phyloP scores from a whole-genome alignment of 2,888 invertebrate species.

The Aphidius colemani region DNA sequence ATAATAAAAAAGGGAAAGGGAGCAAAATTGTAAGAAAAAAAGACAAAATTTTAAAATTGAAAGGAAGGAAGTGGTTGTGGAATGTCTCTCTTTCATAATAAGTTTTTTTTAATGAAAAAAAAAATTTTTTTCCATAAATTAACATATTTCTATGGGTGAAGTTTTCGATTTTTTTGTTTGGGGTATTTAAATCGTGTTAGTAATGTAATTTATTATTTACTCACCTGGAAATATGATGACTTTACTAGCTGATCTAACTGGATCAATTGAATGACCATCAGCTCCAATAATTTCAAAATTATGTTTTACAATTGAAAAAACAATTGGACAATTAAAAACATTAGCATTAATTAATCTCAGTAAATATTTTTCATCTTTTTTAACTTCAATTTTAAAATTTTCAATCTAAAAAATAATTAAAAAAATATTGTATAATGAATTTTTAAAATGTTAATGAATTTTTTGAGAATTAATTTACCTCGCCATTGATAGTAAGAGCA shows the following conservation, averaged over 20 bases:
- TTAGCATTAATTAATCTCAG: constrained; percentile 65
- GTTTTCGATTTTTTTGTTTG: too few relatives aligned
- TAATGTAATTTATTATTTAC: too few relatives aligned
- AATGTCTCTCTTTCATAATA: too few relatives aligned
- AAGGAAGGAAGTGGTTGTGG: too few relatives aligned
- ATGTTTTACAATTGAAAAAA: constrained; percentile 62
- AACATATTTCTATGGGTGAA: too few relatives aligned
- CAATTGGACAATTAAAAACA: constrained; percentile 64
- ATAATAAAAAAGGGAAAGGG: too few relatives aligned
- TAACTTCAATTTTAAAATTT: constrained; percentile 47
- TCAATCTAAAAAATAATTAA: constrained; percentile 31
- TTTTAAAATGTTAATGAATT: not conserved
- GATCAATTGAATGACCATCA: constrained; percentile 63
- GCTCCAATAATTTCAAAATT: constrained; percentile 62
- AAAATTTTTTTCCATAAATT: too few relatives aligned
- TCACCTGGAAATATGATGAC: constrained; percentile 64
- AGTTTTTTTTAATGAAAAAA: too few relatives aligned
- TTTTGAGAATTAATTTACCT: constrained; percentile 36
- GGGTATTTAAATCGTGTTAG: not conserved
- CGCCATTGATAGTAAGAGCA: constrained; percentile 61
- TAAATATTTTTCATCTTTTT: constrained; percentile 62
- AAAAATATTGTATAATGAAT: not conserved
- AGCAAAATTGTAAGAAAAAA: too few relatives aligned
- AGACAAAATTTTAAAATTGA: too few relatives aligned
- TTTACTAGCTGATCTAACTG: constrained; percentile 46